Percentiles rank a stretch among this genome's conserved stretches.
Conservation (phyloP, 2,888 invertebrate genomes). For the Carcina quercana region DNA sequence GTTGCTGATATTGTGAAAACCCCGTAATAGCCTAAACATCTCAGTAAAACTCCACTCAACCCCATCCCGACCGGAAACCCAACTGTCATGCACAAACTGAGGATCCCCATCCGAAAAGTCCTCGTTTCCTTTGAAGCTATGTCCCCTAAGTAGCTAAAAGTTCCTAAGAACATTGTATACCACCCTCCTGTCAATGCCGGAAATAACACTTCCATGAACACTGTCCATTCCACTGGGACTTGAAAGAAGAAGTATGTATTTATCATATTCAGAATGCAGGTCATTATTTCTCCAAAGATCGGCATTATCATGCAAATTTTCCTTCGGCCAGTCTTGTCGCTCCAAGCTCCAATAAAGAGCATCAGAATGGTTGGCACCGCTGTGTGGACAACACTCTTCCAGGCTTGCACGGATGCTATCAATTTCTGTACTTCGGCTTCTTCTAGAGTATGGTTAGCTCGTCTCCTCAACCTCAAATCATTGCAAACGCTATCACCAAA, state of each 20-base stretch:
- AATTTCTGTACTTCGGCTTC: conserved; percentile 78
- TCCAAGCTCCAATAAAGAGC: conserved; percentile 77
- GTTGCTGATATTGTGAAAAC: conserved; percentile 56
- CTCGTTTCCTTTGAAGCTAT: conserved; percentile 71
- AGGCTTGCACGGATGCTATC: conserved; percentile 69
- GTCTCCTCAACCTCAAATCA: conserved; percentile 79
- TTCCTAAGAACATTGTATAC: conserved; percentile 72
- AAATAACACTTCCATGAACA: conserved; percentile 68
- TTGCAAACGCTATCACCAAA: conserved; percentile 82
- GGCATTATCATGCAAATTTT: conserved; percentile 76
- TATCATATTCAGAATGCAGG: conserved; percentile 61
- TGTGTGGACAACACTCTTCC: conserved; percentile 72
- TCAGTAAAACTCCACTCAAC: conserved; percentile 52
- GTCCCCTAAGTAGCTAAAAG: conserved; percentile 76
- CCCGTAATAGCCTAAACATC: conserved; percentile 67
- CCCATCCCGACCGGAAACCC: conserved; percentile 67
- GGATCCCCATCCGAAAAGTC: conserved; percentile 75
- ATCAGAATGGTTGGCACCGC: conserved; percentile 69
- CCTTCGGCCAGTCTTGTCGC: conserved; percentile 72
- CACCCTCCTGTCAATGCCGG: conserved; percentile 71
- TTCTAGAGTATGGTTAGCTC: conserved; percentile 77
- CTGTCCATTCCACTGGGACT: conserved; percentile 68
- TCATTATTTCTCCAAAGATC: conserved; percentile 69
- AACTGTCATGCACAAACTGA: conserved; percentile 61
- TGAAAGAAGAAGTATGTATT: conserved; percentile 73